Evolutionary conservation across 2,113 vertebrate species (phyloP).

Genomic region (Nestor notabilis): DNA sequence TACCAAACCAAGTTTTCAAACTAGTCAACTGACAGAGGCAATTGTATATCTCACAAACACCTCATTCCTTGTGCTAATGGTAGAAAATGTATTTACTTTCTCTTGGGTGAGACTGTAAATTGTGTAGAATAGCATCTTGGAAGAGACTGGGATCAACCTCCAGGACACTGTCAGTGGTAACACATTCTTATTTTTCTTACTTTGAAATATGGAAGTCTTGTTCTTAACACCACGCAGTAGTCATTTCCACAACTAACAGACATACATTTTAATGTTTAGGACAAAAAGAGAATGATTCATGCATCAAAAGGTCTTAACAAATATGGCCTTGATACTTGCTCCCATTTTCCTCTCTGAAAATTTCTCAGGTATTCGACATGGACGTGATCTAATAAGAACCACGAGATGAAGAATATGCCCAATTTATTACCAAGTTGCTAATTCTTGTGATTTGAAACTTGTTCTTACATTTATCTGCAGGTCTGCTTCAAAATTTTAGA

Average conservation of each 20-base stretch:
- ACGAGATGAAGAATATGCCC: background rate
- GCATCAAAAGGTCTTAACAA: background rate
- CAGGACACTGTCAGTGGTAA: background rate
- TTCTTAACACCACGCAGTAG: background rate
- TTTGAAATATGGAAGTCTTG: background rate
- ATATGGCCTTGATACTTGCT: background rate
- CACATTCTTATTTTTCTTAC: background rate
- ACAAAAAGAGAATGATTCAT: background rate
- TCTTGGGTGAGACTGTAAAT: background rate
- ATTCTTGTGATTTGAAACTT: background rate
- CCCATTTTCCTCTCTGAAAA: background rate
- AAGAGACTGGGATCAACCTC: background rate
- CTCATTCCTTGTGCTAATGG: background rate
- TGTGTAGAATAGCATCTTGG: fast-evolving
- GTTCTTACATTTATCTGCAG: background rate
- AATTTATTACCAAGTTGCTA: background rate
- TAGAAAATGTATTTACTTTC: background rate
- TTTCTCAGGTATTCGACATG: background rate
- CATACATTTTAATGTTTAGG: background rate
- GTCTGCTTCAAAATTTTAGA: background rate
- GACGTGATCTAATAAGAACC: background rate
- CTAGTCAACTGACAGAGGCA: background rate
- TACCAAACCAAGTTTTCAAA: background rate
- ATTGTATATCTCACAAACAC: background rate
- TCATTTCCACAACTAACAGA: background rate